Evolutionary conservation across 2,113 vertebrate genomes (phyloP).

Genomic region (Parus major): DNA sequence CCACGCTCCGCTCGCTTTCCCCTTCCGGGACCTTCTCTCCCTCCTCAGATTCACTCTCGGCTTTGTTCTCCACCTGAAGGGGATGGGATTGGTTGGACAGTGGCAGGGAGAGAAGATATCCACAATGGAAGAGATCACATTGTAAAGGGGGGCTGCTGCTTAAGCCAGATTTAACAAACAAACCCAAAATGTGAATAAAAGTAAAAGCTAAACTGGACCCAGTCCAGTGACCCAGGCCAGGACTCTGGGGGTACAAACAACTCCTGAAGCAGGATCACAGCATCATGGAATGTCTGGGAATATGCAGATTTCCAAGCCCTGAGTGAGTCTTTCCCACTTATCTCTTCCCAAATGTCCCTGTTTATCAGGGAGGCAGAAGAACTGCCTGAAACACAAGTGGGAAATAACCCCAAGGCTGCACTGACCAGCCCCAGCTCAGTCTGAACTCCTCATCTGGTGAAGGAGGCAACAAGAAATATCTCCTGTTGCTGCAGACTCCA

Average conservation of each 20-base stretch:
- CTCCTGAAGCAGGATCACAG: neutral
- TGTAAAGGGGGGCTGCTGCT: neutral
- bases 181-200: neutral
- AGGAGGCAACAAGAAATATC: neutral
- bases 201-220: neutral
- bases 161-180: accelerated
- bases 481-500: neutral
- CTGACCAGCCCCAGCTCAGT: neutral
- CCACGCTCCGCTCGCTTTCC: constrained; percentile 75
- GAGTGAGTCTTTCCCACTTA: neutral
- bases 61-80: constrained; percentile 84
- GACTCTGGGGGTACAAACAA: neutral
- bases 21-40: constrained; percentile 81
- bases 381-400: neutral
- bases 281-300: neutral
- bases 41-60: constrained; percentile 78
- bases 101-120: neutral
- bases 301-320: neutral
- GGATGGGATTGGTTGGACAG: neutral
- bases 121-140: no score
- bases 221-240: neutral
- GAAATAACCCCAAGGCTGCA: neutral
- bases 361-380: neutral
- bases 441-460: neutral
- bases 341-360: neutral